Evolutionary conservation across 2,888 invertebrate species (phyloP), one percentile per base, ranked within the genome.

Genomic region (Orthonevra nobilis): DNA sequence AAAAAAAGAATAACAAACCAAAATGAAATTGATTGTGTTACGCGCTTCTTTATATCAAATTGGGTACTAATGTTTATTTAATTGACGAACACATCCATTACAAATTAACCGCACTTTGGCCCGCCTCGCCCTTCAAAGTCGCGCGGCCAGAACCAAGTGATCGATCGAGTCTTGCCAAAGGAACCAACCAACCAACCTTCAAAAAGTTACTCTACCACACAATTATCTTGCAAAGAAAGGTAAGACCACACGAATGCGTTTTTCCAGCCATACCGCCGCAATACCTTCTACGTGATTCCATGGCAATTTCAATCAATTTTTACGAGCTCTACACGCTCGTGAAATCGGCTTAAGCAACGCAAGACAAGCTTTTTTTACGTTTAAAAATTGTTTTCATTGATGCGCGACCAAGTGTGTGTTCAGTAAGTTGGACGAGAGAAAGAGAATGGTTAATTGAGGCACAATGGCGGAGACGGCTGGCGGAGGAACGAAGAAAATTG

Each of bases 341-440:
- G 58, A 77, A 77, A 72, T 64, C 64, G 64, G 30, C 48, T 70
- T 50, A 63, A 75, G 61, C 63, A 60, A 61, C 17, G 38, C 17
- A 46, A 36, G 50, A 42, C 17, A 23, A 5, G n/a, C 9, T 6
- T n/a, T n/a, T n/a, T n/a, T n/a, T 48, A 23, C 42, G 61, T 56
- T 48, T 60, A 26, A 36, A 73, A 73, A 73, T 61, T 66, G 66
- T 44, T 61, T 60, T 68, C 42, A 79, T 73, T 79, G 73, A 79
- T 61, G 73, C 79, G 73, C 60, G 50, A 79, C 79, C 30, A 68
- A 48, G 40, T 61, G 36, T n/a, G n/a, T 52, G 44, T 20, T 30
- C 19, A 60, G 36, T 52, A 44, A 54, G 44, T 66, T 32, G 52
- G 50, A 64, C 54, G 54, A n/a, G 26, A 54, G 28, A 36, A 48